Base-by-base conservation (phyloP, 2,888 invertebrate species). In the Onchidella celtica region DNA sequence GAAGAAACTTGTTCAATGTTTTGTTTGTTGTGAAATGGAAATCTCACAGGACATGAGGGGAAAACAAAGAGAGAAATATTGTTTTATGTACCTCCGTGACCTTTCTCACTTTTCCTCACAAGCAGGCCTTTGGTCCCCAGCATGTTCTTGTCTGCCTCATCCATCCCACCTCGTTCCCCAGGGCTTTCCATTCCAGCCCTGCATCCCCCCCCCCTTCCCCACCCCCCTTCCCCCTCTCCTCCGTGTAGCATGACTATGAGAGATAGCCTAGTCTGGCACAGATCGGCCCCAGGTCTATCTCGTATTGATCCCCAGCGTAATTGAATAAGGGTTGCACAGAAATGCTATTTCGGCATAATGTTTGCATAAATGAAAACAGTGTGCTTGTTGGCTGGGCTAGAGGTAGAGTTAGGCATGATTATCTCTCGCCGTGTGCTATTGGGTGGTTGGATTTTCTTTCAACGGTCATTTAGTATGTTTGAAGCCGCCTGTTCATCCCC, bases 291-390 rank as follows among this genome's bases (percentile, higher is more conserved):
- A 29, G 21, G 3, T 3, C n/a, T 6, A 27, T 57, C 32, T 72
- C 0, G 68, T 34, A 74, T 74, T 38, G 74, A 74, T 74, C 74
- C 27, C 36, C 9, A 3, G 17, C 36, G 34, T 61, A 74, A 74
- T 74, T 74, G 61, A 74, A 74, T 74, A 61, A 61, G 59, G 24
- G 14, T 36, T 36, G 61, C 74, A 61, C 24, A 61, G 61, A 14
- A 38, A 34, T 61, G 38, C 61, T 38, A 3, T 74, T 74, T 59
- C 27, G 61, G 14, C 36, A 14, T 38, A 24, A 61, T 61, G 38
- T 61, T 38, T 74, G 74, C 38, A 63, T 34, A 74, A n/a, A 74
- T 61, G 74, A 74, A 74, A 36, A 61, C 36, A 24, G 36, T 34
- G 14, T 55, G 72, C 9, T 69, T 32, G n/a, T n/a, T n/a, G n/a